Conservation (phyloP, 2,797 vertebrate genomes). For the Sparus aurata region DNA sequence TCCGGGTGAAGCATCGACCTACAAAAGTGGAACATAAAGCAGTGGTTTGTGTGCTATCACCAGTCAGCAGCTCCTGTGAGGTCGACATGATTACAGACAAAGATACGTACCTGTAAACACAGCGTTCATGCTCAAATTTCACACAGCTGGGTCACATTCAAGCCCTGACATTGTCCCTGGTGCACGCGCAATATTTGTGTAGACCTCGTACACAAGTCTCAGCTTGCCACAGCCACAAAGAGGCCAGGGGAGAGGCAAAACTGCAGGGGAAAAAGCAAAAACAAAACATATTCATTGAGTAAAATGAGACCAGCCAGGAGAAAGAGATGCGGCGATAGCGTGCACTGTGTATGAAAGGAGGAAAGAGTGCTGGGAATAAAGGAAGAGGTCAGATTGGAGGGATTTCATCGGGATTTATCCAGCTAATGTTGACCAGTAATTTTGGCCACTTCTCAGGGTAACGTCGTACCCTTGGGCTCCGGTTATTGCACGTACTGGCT, state of each 20-base stretch:
- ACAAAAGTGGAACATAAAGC: neutral
- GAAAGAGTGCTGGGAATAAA: constrained; percentile 32
- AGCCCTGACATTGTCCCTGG: constrained; percentile 51
- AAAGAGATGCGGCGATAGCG: constrained; percentile 47
- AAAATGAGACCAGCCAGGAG: constrained; percentile 44
- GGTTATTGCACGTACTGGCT: constrained; percentile 30
- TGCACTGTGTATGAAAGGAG: constrained; percentile 27
- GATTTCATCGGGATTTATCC: constrained; percentile 38
- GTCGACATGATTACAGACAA: constrained; percentile 24
- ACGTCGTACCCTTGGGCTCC: neutral
- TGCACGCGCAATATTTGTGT: constrained; percentile 32
- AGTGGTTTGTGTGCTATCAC: neutral
- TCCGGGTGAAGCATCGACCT: constrained; percentile 19
- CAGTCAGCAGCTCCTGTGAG: constrained; percentile 5
- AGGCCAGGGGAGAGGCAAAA: constrained; percentile 20
- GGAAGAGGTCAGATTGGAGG: constrained; percentile 22
- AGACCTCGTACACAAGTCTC: constrained; percentile 58
- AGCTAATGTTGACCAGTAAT: constrained; percentile 27
- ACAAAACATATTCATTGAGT: constrained; percentile 33
- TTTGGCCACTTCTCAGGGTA: constrained; percentile 32
- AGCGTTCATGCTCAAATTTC: constrained; percentile 39
- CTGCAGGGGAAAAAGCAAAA: neutral
- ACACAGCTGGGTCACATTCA: constrained; percentile 58
- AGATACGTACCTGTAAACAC: constrained; percentile 52
- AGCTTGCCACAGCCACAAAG: constrained; percentile 63